Percentiles rank a stretch among this genome's conserved stretches.
Conservation (phyloP, 2,113 vertebrate genomes). For the Cheirogaleus medius region DNA sequence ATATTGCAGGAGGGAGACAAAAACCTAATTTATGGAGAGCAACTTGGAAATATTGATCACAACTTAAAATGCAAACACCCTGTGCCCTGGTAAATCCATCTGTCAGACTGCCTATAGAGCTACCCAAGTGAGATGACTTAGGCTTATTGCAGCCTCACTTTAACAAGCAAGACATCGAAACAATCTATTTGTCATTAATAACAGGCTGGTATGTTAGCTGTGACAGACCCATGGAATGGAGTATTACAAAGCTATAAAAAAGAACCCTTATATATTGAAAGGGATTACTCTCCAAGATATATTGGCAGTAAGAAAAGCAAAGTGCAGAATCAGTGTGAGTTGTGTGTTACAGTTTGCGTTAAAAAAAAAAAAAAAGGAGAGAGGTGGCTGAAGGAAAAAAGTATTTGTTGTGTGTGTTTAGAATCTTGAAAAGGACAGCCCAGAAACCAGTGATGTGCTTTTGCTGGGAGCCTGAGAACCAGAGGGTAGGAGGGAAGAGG, state of each 20-base stretch:
- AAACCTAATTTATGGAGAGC: neutral
- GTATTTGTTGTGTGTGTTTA: neutral
- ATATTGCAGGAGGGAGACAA: neutral
- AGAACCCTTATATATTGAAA: neutral
- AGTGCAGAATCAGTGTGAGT: neutral
- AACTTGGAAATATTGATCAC: neutral
- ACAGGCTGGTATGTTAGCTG: neutral
- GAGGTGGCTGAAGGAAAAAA: neutral
- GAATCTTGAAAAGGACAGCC: neutral
- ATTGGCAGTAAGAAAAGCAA: neutral
- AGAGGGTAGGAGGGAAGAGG: neutral
- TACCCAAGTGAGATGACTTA: neutral
- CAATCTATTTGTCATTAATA: neutral
- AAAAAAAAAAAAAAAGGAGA: neutral
- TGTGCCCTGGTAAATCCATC: neutral
- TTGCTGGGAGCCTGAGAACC: neutral
- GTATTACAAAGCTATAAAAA: neutral
- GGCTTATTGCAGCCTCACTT: neutral
- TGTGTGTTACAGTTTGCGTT: neutral
- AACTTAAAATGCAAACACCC: neutral
- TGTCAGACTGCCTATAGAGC: neutral
- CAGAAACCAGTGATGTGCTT: neutral
- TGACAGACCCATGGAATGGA: neutral
- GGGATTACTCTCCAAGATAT: neutral
- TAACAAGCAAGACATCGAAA: neutral